Evolutionary conservation across 1,140 invertebrate genomes (phyloP).

Genomic region (Sycophaga agraensis): DNA sequence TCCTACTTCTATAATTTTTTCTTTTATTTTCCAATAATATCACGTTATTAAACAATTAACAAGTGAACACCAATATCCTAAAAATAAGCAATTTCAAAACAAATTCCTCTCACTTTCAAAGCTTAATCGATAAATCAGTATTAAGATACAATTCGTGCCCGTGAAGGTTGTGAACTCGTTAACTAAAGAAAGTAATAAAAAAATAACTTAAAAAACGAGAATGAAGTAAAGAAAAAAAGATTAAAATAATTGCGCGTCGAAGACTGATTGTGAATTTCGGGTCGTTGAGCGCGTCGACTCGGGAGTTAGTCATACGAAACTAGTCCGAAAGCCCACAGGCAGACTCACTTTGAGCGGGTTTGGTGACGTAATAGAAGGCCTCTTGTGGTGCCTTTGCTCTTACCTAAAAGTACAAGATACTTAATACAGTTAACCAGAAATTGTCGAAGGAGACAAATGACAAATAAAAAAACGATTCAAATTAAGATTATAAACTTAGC

Average conservation of each 20-base stretch:
- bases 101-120: conserved; percentile 3
- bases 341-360: conserved; percentile 28
- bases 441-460: conserved; percentile 1
- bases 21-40: not conserved
- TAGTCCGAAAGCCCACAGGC: conserved; percentile 53
- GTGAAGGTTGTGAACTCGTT: conserved; percentile 11
- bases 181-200: conserved; percentile 1
- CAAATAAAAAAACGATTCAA: not conserved
- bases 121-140: conserved; percentile 9
- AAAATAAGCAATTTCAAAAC: not conserved
- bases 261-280: conserved; percentile 52
- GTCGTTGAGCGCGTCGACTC: conserved; percentile 41
- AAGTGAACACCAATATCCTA: too few species aligned
- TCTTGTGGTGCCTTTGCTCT: conserved; percentile 49
- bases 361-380: conserved; percentile 36
- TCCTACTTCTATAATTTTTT: not conserved
- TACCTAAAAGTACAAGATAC: conserved; percentile 30
- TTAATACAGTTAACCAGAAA: conserved; percentile 1
- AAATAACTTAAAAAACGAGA: not conserved
- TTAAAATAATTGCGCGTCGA: conserved; percentile 39
- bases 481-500: conserved; percentile 11
- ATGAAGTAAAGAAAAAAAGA: not conserved
- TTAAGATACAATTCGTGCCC: conserved; percentile 12
- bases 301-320: conserved; percentile 55
- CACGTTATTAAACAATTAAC: too few species aligned